These are phyloP conservation scores for Drosophila barbarae DNA, from an alignment of 2,888 invertebrate species.

Conservation along the genomic window DNA sequence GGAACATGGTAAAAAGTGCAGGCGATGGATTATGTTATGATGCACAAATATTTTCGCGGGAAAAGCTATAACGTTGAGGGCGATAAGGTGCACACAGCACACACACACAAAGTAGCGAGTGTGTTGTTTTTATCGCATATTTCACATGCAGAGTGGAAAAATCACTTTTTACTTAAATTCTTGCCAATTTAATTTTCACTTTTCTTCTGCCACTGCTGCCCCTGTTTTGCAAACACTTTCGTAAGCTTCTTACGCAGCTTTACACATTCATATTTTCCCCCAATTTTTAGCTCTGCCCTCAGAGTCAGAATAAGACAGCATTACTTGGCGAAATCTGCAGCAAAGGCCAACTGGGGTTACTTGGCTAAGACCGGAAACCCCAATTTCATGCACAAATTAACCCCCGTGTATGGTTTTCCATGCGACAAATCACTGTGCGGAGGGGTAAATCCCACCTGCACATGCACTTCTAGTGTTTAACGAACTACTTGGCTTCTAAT, in stretches of 20 bases:
- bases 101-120: background rate
- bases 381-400: slow-evolving; percentile 57
- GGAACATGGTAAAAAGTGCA: background rate
- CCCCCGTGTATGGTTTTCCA: background rate
- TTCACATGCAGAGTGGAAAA: slow-evolving; percentile 1
- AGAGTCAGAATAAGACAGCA: slow-evolving; percentile 1
- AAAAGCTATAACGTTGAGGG: slow-evolving; percentile 2
- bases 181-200: slow-evolving; percentile 15
- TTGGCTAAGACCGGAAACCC: slow-evolving; percentile 34
- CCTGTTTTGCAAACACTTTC: slow-evolving; percentile 12
- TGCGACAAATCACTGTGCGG: background rate
- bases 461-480: slow-evolving; percentile 36
- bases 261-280: slow-evolving; percentile 20
- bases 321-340: slow-evolving; percentile 9
- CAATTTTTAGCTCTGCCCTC: slow-evolving; percentile 1
- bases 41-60: slow-evolving; percentile 11
- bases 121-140: slow-evolving; percentile 15
- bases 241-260: slow-evolving; percentile 18
- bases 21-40: slow-evolving; percentile 2
- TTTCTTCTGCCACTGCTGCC: background rate
- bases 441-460: background rate
- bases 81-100: background rate
- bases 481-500: slow-evolving; percentile 58
- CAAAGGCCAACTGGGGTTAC: slow-evolving; percentile 3
- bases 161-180: slow-evolving; percentile 9